Percentiles rank a stretch among this genome's conserved stretches.
Evolutionary conservation across 1,140 invertebrate species (phyloP).

Genomic region (Uloborus diversus): DNA sequence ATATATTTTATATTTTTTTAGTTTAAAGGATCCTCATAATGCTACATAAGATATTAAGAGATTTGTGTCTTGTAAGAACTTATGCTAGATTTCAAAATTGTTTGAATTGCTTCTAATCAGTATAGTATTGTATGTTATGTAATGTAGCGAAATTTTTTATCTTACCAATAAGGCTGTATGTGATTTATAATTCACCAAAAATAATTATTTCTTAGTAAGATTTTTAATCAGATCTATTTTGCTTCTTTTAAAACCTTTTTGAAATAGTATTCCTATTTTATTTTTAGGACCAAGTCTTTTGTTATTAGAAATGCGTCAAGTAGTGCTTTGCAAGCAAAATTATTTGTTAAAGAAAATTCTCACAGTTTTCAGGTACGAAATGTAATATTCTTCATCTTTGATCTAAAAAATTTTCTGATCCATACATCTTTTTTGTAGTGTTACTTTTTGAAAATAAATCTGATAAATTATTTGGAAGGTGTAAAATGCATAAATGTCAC

Average conservation of each 20-base stretch:
- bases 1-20: no score
- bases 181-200: not conserved
- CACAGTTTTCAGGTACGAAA: conserved; percentile 20
- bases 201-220: not conserved
- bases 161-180: not conserved
- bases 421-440: not conserved
- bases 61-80: no score
- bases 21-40: no score
- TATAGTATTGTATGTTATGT: not conserved
- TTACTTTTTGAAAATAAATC: not conserved
- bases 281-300: conserved; percentile 19
- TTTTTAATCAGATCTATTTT: not conserved
- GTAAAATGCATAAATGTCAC: not conserved
- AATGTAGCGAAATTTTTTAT: not conserved
- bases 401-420: not conserved
- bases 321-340: not conserved
- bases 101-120: not conserved
- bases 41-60: no score
- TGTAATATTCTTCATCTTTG: not conserved
- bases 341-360: conserved; percentile 25
- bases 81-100: no score
- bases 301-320: conserved; percentile 7
- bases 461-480: not conserved
- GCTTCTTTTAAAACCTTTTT: not conserved
- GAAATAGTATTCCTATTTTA: not conserved